These are phyloP conservation scores for Pseudochirops corinnae DNA, from an alignment of 2,797 vertebrate genomes.

Conservation along the genomic window DNA sequence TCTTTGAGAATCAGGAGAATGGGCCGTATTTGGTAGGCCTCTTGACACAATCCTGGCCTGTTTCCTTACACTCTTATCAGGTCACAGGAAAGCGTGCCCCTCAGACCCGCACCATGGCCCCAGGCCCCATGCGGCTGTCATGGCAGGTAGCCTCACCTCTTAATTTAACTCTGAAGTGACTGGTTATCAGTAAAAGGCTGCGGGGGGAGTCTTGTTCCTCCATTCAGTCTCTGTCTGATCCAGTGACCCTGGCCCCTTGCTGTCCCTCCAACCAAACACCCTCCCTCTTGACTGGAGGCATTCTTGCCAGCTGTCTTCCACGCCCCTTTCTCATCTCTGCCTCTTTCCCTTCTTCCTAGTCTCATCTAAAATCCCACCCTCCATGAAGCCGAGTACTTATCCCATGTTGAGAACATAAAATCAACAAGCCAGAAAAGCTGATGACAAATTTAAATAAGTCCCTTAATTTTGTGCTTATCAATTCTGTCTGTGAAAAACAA, in stretches of 20 bases:
- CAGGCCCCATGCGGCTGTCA: neutral
- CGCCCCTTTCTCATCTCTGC: neutral
- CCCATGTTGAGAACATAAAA: slow-evolving; percentile 84
- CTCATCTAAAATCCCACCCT: neutral
- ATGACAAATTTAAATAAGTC: neutral
- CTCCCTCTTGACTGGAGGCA: neutral
- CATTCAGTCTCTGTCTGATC: neutral
- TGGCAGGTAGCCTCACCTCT: neutral
- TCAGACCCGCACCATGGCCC: neutral
- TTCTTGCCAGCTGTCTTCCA: neutral
- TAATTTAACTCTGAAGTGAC: neutral
- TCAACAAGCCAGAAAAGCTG: slow-evolving; percentile 53
- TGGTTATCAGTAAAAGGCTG: neutral
- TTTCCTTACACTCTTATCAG: slow-evolving; percentile 54
- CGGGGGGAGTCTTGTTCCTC: neutral
- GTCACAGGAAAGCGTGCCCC: slow-evolving; percentile 21
- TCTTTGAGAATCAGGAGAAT: slow-evolving; percentile 5
- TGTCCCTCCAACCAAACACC: neutral
- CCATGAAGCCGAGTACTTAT: slow-evolving; percentile 90
- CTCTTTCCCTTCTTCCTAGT: neutral
- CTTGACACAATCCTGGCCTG: slow-evolving; percentile 45
- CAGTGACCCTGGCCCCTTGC: neutral
- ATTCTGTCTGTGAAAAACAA: slow-evolving; percentile 48
- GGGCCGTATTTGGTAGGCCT: slow-evolving; percentile 68
- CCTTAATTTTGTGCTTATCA: slow-evolving; percentile 64